Percentiles rank a stretch among this genome's conserved stretches.
Evolutionary conservation across 2,797 vertebrate genomes (phyloP).

Genomic region (Carduelis carduelis): DNA sequence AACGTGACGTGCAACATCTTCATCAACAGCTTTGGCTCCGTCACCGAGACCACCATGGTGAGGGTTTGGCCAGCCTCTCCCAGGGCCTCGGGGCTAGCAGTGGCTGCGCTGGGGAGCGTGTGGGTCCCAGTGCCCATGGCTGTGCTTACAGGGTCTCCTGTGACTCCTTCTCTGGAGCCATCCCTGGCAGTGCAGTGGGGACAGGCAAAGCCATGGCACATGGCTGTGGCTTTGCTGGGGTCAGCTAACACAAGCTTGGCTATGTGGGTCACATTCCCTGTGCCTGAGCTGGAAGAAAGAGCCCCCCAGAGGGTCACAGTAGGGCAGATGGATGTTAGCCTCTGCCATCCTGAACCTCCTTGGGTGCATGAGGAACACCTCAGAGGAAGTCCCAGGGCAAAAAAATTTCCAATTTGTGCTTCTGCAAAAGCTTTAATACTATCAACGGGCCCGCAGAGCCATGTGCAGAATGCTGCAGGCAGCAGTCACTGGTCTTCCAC

Average conservation of each 20-base stretch:
- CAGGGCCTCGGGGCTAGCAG: accelerated
- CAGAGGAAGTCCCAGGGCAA: background rate
- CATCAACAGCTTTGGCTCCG: conserved; percentile 94
- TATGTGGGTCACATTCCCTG: background rate
- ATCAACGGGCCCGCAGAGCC: background rate
- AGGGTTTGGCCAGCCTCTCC: conserved; percentile 28
- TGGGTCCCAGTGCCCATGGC: accelerated
- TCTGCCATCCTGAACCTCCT: background rate
- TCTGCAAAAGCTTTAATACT: background rate
- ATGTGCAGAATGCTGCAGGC: background rate
- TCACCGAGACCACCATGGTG: conserved; percentile 97
- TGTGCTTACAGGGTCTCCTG: background rate
- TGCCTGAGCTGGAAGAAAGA: background rate
- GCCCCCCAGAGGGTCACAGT: accelerated
- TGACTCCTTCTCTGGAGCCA: background rate
- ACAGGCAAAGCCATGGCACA: background rate
- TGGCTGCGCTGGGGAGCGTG: accelerated
- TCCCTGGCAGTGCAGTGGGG: accelerated
- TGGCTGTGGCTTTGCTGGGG: background rate
- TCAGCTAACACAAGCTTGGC: background rate
- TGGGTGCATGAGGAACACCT: background rate
- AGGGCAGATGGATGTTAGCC: background rate
- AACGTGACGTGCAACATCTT: conserved; percentile 97
- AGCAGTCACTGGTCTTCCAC: background rate
- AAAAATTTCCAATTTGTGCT: background rate